These are phyloP conservation scores for Bombus breviceps DNA, from an alignment of 1,140 invertebrate species.

Conservation along the genomic window DNA sequence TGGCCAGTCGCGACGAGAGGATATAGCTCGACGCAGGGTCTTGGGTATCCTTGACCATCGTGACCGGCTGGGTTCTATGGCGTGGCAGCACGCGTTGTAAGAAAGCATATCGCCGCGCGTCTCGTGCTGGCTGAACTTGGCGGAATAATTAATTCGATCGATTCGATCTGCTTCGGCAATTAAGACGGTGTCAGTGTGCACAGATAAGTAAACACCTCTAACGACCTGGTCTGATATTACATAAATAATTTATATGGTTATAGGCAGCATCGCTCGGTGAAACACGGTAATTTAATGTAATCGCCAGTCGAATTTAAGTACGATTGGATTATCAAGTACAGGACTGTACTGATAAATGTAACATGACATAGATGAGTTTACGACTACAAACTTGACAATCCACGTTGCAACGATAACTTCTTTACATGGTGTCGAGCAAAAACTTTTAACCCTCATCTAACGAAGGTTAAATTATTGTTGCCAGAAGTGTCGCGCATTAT, in stretches of 20 bases:
- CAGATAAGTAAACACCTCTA: conserved; percentile 41
- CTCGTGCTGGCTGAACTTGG: conserved; percentile 12
- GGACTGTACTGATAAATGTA: background rate
- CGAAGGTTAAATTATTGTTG: no score
- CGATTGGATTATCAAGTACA: conserved; percentile 23
- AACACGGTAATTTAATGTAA: conserved; percentile 3
- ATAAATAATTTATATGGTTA: conserved; percentile 29
- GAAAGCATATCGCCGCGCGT: conserved; percentile 34
- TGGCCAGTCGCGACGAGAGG: conserved; percentile 57
- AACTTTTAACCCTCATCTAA: no score
- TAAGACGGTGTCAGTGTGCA: conserved; percentile 23
- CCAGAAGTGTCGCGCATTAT: no score
- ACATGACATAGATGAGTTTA: no score
- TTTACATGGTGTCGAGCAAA: no score
- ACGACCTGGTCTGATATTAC: conserved; percentile 21
- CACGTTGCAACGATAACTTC: no score
- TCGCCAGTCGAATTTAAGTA: background rate
- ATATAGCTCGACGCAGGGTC: conserved; percentile 32
- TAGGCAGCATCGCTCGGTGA: background rate
- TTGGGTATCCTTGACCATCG: conserved; percentile 62
- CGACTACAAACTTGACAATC: no score
- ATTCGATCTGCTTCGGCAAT: conserved; percentile 30
- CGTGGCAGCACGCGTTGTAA: conserved; percentile 1
- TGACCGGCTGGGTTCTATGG: conserved; percentile 49
- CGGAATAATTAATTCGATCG: conserved; percentile 40